Conservation (phyloP, 2,113 vertebrate genomes). For the Trichomycterus rosablanca region DNA sequence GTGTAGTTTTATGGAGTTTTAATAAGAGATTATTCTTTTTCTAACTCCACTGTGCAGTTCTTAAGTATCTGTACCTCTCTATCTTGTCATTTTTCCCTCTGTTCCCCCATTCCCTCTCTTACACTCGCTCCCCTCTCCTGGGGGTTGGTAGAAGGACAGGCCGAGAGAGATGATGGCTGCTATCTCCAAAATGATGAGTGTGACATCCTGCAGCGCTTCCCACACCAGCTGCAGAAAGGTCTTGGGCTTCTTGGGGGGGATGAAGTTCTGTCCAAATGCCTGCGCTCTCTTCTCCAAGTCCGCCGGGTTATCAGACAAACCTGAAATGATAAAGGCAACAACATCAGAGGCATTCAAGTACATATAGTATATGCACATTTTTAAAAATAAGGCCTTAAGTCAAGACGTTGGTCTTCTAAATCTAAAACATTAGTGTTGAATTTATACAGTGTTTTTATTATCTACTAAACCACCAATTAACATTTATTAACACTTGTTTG, state of each 20-base stretch:
- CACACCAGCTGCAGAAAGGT: constrained; percentile 86
- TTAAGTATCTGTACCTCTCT: background rate
- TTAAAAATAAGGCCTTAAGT: no score
- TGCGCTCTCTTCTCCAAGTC: constrained; percentile 80
- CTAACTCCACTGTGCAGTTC: background rate
- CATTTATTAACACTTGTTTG: no score
- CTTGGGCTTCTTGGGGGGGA: constrained; percentile 86
- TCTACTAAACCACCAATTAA: no score
- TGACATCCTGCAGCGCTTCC: constrained; percentile 88
- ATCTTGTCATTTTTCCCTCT: background rate
- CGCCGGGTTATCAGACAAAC: constrained; percentile 72
- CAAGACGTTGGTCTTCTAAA: no score
- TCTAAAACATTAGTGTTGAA: no score
- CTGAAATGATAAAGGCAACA: constrained; percentile 50
- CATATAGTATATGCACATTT: background rate
- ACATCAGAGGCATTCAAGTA: background rate
- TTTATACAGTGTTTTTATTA: no score
- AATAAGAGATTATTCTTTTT: no score
- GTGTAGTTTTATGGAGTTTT: no score
- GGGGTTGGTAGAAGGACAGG: constrained; percentile 85
- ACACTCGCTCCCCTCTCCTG: constrained; percentile 73
- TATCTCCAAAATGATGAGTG: constrained; percentile 86
- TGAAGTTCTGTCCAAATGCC: constrained; percentile 81
- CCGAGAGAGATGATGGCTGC: constrained; percentile 86
- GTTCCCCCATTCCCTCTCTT: constrained; percentile 32